Base-by-base conservation (phyloP, 2,888 invertebrate genomes). In the Standfussiana lucernea region DNA sequence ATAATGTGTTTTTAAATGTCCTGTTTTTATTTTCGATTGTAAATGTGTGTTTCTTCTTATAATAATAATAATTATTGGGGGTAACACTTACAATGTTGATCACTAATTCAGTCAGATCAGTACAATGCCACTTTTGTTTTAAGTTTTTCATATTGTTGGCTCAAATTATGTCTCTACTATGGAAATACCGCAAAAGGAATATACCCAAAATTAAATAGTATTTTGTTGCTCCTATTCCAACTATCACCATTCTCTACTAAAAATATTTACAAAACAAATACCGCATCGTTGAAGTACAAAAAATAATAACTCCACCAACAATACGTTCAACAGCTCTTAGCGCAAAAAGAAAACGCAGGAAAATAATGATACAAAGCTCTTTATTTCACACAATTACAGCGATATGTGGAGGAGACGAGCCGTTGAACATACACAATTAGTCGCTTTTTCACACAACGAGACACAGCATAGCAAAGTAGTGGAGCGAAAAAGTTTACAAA, bases 301-400 rank as follows among this genome's bases (percentile, higher is more conserved):
- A 85, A 84, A 85, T 82, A 87, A 88, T 88, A 86, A 90, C 84
- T 83, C 75, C 77, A 82, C 71, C 83, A 82, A 86, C 83, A 87
- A 85, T 83, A 75, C 79, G 78, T 77, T 84, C 86, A 90, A 89
- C 80, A 86, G 76, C 85, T 82, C 83, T 87, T 86, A 74, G 45
- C 6, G 35, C 72, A 83, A 87, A 86, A 89, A 86, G 87, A 87
- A 90, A 89, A 90, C 87, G 85, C 89, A 90, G 92, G 93, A 93
- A 93, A 95, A 95, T 94, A 94, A 95, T 94, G 93, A 94, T 92
- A 94, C 94, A 93, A 93, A 94, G 93, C 95, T 93, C 94, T 95
- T 95, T 95, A 95, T 94, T 95, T 95, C 94, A 93, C 94, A 95
- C 95, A 95, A 95, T 95, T 95, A 95, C 93, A 90, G 91, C 93